Base-by-base conservation (phyloP, 2,797 vertebrate genomes). In the Falco biarmicus region DNA sequence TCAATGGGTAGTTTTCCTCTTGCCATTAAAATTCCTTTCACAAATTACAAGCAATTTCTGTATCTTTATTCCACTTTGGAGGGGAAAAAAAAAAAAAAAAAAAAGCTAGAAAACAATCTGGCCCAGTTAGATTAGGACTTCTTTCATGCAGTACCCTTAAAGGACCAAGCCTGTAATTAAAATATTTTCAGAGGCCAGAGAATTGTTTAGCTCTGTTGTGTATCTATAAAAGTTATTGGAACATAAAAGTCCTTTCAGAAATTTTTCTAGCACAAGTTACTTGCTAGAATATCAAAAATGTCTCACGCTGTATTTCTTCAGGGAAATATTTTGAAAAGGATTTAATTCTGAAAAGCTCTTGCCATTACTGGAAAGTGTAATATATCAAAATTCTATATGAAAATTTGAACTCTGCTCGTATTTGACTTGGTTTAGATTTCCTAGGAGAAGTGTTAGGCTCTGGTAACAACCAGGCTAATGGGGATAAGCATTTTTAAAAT, bases 321-420 rank as follows among this genome's bases (percentile, higher is more conserved):
- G 73, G 70, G 83, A 95, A 96, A 93, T 26, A 25, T 80, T 82
- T 93, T 73, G 89, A 61, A 74, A 95, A 90, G 31, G 43, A 88
- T 92, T 97, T 87, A 1, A 63, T 93, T 93, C 96, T 97, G 86
- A 71, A 93, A 93, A 90, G 57, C 90, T 95, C 65, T 96, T 96
- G 87, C 84, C 7, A 1, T 95, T 91, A 92, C 81, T 92, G 91
- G 57, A 79, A 90, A 89, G 79, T 84, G 97, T 31, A 20, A 75
- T 94, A 71, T 96, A 97, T 92, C 82, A 74, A 76, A 96, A 94
- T 61, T 91, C 60, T 50, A 3, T 87, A 85, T 75, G 74, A 97
- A 97, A 91, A 94, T 88, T 83, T 87, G 59, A 91, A 61, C 57
- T 97, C 75, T 96, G 54, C 76, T 97, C 60, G 34, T 97, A 65